Evolutionary conservation across 2,888 invertebrate genomes (phyloP), one percentile per base, ranked within the genome.

Genomic region (Cheilosia soror): DNA sequence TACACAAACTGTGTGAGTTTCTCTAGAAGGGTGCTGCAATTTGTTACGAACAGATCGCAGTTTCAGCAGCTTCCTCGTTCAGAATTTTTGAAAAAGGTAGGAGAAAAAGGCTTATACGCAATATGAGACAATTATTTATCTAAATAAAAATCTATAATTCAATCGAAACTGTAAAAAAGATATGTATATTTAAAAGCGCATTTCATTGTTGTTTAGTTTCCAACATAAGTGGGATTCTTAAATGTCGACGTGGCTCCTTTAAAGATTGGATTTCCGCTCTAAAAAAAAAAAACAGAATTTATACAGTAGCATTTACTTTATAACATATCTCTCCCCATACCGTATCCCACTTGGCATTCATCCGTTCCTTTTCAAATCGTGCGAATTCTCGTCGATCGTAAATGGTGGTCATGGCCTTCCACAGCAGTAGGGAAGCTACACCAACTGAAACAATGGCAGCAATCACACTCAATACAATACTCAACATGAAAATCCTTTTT

Each of bases 201-300:
- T 20, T 20, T 20, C 7, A 33, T 9, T 33, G 33, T 33, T 33
- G 31, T 6, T 6, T 33, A 37, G 3, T 11, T 37, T 37, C 11
- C 37, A 11, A 11, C 4, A 11, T 37, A 37, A 11, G 97, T 98
- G n/a, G 99, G 99, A 93, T 99, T 99, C 93, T 98, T 98, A 94
- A 99, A 99, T 40, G 99, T 99, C 27, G 99, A 98, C 4, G 99
- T 99, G 47, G 99, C 99, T 94, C 98, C 98, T 92, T 98, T 98
- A 94, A 98, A 99, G 91, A 99, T 99, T 53, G 99, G 99, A 95
- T 99, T 99, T 93, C 99, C 99, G 87, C 93, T 92, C 92, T 92
- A 80, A 3, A 89, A 75, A 37, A 47, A 60, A 85, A 82, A 79
- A 69, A 47, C 25, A 37, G 75, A 75, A 82, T 42, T 82, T 69